Conservation (phyloP, 2,888 invertebrate species). For the Melinopterus prodromus region DNA sequence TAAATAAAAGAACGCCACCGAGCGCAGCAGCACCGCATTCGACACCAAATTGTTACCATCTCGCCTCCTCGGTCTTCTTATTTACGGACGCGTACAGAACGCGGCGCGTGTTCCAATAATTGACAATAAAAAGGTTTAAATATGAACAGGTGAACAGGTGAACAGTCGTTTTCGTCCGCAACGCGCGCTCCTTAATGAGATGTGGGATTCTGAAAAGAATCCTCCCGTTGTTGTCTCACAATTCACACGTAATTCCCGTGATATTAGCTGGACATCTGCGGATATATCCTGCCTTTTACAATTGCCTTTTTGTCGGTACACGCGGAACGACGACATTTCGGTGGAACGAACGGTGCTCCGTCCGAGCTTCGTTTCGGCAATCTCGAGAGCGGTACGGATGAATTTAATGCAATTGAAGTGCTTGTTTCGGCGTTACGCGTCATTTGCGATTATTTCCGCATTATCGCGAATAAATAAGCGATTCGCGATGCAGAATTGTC, state of each 20-base stretch:
- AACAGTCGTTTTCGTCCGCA: constrained; percentile 22
- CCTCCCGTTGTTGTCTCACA: constrained; percentile 39
- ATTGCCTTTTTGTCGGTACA: neutral
- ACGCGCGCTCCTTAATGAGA: constrained; percentile 38
- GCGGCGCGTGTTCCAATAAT: constrained; percentile 24
- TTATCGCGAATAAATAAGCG: neutral
- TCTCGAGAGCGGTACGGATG: neutral
- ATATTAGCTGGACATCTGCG: constrained; percentile 40
- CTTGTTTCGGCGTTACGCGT: neutral
- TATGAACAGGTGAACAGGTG: constrained; percentile 39
- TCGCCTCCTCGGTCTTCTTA: neutral
- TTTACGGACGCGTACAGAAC: neutral
- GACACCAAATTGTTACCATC: neutral
- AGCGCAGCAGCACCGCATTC: neutral
- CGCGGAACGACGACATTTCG: neutral
- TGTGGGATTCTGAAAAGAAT: constrained; percentile 38
- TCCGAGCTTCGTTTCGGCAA: neutral
- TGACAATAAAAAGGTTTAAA: constrained; percentile 36
- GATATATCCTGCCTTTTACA: constrained; percentile 8
- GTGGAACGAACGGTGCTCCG: no score
- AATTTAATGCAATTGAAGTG: neutral
- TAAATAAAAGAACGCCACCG: neutral
- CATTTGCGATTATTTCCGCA: neutral
- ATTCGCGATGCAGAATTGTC: neutral
- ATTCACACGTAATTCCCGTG: constrained; percentile 40